Evolutionary conservation across 2,113 vertebrate genomes (phyloP).

Genomic region (Glaucidium brasilianum): DNA sequence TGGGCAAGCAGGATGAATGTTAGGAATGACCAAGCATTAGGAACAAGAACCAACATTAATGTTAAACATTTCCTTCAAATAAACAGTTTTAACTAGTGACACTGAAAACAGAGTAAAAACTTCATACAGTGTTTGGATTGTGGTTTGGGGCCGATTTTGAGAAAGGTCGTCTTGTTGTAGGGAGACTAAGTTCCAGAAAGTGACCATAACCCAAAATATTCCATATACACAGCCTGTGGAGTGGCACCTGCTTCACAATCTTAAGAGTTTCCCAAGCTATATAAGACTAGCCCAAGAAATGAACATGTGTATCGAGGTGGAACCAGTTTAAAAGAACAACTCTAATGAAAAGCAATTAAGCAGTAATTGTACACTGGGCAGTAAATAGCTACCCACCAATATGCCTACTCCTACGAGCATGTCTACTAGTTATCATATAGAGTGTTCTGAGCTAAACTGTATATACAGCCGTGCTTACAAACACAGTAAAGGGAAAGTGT

Average conservation of each 20-base stretch:
- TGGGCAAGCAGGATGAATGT: background rate
- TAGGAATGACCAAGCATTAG: background rate
- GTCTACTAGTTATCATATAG: background rate
- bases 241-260: background rate
- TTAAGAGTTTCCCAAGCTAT: background rate
- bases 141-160: background rate
- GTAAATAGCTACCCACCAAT: background rate
- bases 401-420: background rate
- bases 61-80: background rate
- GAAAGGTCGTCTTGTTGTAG: background rate
- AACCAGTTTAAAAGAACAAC: background rate
- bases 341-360: background rate
- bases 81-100: background rate
- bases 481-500: background rate
- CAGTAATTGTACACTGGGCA: background rate
- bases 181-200: background rate
- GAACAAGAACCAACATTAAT: background rate
- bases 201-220: background rate
- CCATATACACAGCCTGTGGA: background rate
- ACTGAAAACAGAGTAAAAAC: background rate
- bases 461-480: background rate
- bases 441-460: background rate
- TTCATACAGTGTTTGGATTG: background rate
- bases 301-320: background rate
- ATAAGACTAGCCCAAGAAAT: background rate